phyloP scores from a whole-genome alignment of 2,888 invertebrate species.

The Himalopsyche kuldschensis region DNA sequence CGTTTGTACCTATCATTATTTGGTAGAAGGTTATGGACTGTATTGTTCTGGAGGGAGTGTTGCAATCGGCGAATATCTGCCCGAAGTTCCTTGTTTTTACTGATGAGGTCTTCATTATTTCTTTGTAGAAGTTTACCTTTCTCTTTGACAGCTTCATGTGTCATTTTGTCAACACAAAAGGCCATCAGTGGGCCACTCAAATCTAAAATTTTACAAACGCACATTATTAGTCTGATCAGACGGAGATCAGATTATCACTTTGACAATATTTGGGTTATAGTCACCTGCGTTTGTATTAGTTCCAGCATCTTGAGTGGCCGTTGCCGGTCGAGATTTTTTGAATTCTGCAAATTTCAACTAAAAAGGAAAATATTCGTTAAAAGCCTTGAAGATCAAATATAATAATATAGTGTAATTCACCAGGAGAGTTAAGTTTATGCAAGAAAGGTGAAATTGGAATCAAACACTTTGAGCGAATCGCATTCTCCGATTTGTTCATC shows the following conservation, averaged over 20 bases:
- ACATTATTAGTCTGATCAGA: neutral
- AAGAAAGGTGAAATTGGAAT: too few relatives aligned
- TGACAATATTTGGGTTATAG: neutral
- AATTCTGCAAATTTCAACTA: neutral
- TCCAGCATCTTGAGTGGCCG: neutral
- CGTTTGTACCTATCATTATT: constrained; percentile 19
- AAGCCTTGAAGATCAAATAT: too few relatives aligned
- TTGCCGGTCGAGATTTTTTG: neutral
- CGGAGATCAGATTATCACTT: neutral
- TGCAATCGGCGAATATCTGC: constrained; percentile 45
- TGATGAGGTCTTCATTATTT: constrained; percentile 54
- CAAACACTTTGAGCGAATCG: too few relatives aligned
- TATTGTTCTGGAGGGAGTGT: constrained; percentile 44
- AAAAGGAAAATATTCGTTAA: neutral
- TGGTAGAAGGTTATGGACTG: constrained; percentile 45
- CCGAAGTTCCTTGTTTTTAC: constrained; percentile 53
- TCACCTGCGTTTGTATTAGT: neutral
- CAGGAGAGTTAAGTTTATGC: too few relatives aligned
- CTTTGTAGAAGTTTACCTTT: constrained; percentile 54
- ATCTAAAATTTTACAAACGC: constrained; percentile 11
- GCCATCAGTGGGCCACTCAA: constrained; percentile 47
- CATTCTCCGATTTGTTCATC: too few relatives aligned
- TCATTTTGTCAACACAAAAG: constrained; percentile 57
- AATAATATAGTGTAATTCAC: too few relatives aligned
- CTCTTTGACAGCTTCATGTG: constrained; percentile 54